Base-by-base conservation (phyloP, 2,797 vertebrate species). In the Cottoperca gobio region DNA sequence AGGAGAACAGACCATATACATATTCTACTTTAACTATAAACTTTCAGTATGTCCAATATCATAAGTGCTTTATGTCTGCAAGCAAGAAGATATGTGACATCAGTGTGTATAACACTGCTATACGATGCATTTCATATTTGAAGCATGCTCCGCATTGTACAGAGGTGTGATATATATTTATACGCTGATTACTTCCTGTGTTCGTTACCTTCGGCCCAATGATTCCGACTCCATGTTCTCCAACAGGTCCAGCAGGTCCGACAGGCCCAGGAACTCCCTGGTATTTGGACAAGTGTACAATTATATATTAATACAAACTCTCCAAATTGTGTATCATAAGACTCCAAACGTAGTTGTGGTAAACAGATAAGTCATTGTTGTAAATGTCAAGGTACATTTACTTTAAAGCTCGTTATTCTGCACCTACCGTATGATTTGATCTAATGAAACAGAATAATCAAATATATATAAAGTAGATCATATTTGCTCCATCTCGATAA, bases 261-360 rank as follows among this genome's bases (percentile, higher is more conserved):
- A 65, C 55, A 28, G 91, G 83, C 45, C 97, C 97, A 61, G 89
- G 79, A 4, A 97, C 95, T 26, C 96, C 97, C 97, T 97, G 80
- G 55, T 28, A 66, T 58, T 45, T 49, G 40, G 10, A 71, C 21
- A 59, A 23, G 23, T 57, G 5, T 50, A 10, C 13, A 33, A 3
- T 17, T n/a, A n/a, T n/a, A n/a, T n/a, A n/a, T n/a, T 12, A 26
- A 28, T 21, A 21, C 2, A 17, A 3, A 10, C 9, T 8, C 4
- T 24, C 2, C 9, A 46, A 57, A 24, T 6, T 19, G 9, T 6
- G 26, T n/a, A 23, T 26, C 21, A 35, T n/a, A 9, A 33, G 3
- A 53, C 23, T 33, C 11, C 37, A 8, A 21, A 40, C 50, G 52
- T 4, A 33, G 39, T 55, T 54, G 14, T 13, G 12, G 35, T 4